Conservation (phyloP, 92 coral and sea anemone species). For the Zoanthus gigantus region DNA sequence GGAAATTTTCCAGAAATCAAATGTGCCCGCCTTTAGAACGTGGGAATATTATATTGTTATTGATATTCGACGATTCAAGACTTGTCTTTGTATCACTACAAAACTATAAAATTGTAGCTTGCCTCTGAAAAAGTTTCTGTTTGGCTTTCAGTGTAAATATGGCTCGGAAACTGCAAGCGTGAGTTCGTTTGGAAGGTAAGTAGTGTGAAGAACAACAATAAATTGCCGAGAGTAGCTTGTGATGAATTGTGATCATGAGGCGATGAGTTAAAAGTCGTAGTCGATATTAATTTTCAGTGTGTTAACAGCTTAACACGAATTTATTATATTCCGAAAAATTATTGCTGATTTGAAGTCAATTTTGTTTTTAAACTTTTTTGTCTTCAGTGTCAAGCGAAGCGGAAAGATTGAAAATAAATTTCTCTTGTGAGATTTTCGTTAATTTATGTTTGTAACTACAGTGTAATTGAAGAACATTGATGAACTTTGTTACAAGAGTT, state of each 20-base stretch:
- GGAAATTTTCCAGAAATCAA: background rate
- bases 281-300: background rate
- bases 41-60: background rate
- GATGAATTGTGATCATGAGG: background rate
- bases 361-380: slow-evolving; percentile 16
- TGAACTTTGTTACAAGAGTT: background rate
- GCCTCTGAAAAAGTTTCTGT: background rate
- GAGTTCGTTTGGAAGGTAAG: slow-evolving; percentile 94
- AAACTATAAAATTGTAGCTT: background rate
- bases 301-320: background rate
- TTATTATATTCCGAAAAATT: background rate
- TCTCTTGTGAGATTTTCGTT: background rate
- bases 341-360: background rate
- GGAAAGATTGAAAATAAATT: background rate
- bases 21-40: background rate
- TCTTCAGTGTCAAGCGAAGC: slow-evolving; percentile 20
- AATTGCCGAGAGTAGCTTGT: background rate
- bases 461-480: background rate
- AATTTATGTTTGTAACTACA: background rate
- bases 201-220: background rate
- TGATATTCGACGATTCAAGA: background rate
- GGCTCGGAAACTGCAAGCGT: slow-evolving; percentile 94
- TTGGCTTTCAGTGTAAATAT: slow-evolving; percentile 88
- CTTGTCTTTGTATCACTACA: background rate
- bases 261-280: background rate